Percentiles rank a stretch among this genome's conserved stretches.
Evolutionary conservation across 1,140 invertebrate genomes (phyloP).

Genomic region (Brachystomella parvula): DNA sequence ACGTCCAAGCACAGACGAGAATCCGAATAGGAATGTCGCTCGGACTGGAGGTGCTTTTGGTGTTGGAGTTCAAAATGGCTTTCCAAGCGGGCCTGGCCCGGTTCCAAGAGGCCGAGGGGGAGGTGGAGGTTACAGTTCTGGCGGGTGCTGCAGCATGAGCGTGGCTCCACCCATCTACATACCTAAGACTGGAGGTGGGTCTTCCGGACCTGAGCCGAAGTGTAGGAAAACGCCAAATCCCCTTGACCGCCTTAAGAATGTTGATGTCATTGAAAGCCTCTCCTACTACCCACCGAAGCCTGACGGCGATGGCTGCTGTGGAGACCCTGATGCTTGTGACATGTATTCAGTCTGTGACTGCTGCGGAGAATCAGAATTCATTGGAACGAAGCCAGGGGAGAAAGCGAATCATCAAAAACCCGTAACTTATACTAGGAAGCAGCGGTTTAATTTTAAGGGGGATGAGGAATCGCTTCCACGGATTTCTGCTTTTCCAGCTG

Average conservation of each 20-base stretch:
- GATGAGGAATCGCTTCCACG: not conserved
- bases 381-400: not conserved
- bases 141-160: not conserved
- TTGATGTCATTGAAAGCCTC: constrained; percentile 1
- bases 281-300: constrained; percentile 1
- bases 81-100: too few relatives aligned
- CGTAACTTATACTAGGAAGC: not conserved
- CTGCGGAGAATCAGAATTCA: not conserved
- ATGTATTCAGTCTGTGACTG: not conserved
- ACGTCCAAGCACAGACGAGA: too few relatives aligned
- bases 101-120: too few relatives aligned
- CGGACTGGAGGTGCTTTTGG: not conserved
- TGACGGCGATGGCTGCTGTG: not conserved
- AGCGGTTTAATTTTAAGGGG: not conserved
- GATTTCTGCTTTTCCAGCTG: not conserved
- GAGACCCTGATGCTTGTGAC: not conserved
- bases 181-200: not conserved
- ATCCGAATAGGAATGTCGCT: not conserved
- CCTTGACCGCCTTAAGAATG: not conserved
- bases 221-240: not conserved
- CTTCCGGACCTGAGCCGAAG: not conserved
- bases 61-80: too few relatives aligned
- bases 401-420: not conserved
- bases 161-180: not conserved
- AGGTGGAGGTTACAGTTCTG: not conserved